Base-by-base conservation (phyloP, 2,888 invertebrate genomes). In the Linnaemya tessellans region DNA sequence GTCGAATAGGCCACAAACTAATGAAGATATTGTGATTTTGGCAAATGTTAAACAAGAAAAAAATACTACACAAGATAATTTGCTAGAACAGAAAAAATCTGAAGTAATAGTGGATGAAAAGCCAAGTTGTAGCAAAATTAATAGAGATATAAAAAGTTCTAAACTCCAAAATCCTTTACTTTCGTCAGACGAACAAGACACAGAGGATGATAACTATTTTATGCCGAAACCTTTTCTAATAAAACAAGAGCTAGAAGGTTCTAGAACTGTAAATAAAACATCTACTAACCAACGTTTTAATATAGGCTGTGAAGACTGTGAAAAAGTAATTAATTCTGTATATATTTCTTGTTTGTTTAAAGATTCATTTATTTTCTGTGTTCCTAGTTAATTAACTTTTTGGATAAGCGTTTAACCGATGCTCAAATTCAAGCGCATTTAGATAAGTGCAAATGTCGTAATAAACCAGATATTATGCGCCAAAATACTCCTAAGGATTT, bases 401-500 rank as follows among this genome's bases (percentile, higher is more conserved):
- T 91, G 84, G 91, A 90, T 11, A 58, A 80, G 0, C 88, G 86
- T 49, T 82, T 92, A 51, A 88, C 88, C 0, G 89, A 90, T 18
- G 81, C 88, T 43, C 89, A 91, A 82, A 89, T 92, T 60, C 84
- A 88, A 60, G 62, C 87, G 35, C 90, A 91, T 85, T 80, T 92
- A 35, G 84, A 85, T 7, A 88, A 90, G 43, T 92, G 91, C 75
- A 89, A 87, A 15, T 90, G 90, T 46, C 88, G 89, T 18, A 88
- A 89, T n/a, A 87, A 88, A 0, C 77, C 78, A 0, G 88, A 87
- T 7, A 75, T 85, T n/a, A 38, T 46, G 82, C 3, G 88, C 13
- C 79, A 88, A 77, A 87, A 88, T 54, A 91, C 92, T 0, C 92
- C 92, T 0, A 89, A 89, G 3, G 92, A 90, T 4, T 92, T 92